Percentiles rank a stretch among this genome's conserved stretches.
phyloP scores from a whole-genome alignment of 2,113 vertebrate genomes.

The Trematocara marginatum region DNA sequence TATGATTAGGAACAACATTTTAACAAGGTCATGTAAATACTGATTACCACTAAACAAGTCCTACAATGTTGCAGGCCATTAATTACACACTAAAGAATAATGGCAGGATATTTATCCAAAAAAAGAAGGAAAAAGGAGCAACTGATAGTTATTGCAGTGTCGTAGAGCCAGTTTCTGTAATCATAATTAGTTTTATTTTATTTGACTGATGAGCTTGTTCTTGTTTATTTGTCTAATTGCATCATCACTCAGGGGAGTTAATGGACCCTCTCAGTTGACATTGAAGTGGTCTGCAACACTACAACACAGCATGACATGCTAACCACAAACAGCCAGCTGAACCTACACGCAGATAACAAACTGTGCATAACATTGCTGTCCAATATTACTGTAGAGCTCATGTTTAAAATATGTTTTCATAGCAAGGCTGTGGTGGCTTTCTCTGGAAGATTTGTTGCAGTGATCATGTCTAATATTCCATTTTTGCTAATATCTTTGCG shows the following conservation, averaged over 20 bases:
- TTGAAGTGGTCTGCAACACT: conserved; percentile 35
- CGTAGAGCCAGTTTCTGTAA: background rate
- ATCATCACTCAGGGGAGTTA: conserved; percentile 55
- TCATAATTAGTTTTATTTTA: conserved; percentile 32
- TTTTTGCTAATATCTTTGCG: background rate
- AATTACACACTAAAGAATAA: background rate
- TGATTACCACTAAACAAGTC: background rate
- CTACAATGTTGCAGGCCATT: background rate
- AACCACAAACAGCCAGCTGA: conserved; percentile 3
- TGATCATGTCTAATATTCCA: background rate
- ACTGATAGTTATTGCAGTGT: background rate
- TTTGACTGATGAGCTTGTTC: conserved; percentile 53
- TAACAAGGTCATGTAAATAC: background rate
- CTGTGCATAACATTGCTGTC: background rate
- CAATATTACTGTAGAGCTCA: background rate
- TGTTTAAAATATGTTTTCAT: background rate
- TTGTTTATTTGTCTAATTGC: conserved; percentile 60
- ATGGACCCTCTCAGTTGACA: conserved; percentile 40
- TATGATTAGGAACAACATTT: background rate
- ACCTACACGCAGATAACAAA: background rate
- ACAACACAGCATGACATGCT: background rate
- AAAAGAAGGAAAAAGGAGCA: background rate
- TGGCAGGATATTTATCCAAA: background rate
- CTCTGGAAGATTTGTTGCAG: background rate
- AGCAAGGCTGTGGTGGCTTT: background rate